Base-by-base conservation (phyloP, 2,888 invertebrate species). In the Apodemia mormo region DNA sequence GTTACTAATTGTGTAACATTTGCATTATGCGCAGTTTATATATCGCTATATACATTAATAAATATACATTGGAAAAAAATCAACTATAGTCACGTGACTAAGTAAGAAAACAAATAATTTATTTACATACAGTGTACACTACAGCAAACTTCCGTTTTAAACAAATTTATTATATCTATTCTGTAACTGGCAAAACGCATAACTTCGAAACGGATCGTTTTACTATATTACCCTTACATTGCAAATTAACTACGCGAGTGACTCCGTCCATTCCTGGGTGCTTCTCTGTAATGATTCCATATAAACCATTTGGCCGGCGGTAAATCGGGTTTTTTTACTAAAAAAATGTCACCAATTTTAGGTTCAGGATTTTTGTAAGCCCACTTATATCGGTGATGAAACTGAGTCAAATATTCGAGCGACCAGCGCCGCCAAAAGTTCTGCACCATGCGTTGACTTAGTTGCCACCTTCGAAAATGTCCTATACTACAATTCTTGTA, bases 1-100 rank as follows among this genome's bases (percentile, higher is more conserved):
- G n/a, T 84, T 86, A 79, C 89, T 89, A 89, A 84, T 79, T 82
- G 85, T 82, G 78, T 81, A 85, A 85, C 83, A 82, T 81, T 64
- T 49, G 65, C 45, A 64, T 64, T 67, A 69, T 69, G 67, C 65
- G 54, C 22, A 72, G 65, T 52, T 68, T 77, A 76, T 76, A 76
- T 74, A 78, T 77, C 71, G 71, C 77, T 78, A 77, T 76, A 75
- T 75, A 78, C 75, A 75, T 72, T 71, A 77, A n/a, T n/a, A 66
- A 74, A 75, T 76, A 79, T 76, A 80, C 79, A 85, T 82, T 80
- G 80, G 80, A 82, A 84, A 84, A 79, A 79, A 81, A 81, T 79
- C 78, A 81, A 81, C 80, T 80, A 80, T 76, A 77, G 74, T 76
- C 77, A 77, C 77, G 74, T 74, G 80, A 80, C 78, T 76, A 80